phyloP scores from a whole-genome alignment of 2,888 invertebrate genomes.

The Fabriciana adippe region DNA sequence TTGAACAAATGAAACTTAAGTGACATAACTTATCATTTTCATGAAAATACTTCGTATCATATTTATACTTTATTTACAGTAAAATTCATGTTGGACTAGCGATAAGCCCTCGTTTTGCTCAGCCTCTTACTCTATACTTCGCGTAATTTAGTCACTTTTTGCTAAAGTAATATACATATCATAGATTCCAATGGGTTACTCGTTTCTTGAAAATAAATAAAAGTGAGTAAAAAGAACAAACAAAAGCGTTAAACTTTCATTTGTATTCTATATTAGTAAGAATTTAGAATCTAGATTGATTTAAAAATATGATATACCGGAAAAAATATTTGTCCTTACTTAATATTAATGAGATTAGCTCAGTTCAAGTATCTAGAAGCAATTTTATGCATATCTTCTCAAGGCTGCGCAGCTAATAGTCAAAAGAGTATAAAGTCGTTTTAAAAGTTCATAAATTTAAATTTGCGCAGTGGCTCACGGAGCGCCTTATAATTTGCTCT shows the following conservation, averaged over 20 bases:
- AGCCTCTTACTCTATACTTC: too few species aligned
- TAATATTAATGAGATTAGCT: conserved; percentile 21
- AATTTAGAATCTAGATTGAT: neutral
- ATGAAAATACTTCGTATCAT: neutral
- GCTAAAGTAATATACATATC: too few species aligned
- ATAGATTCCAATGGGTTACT: too few species aligned
- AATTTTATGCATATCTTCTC: conserved; percentile 22
- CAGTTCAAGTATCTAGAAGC: conserved; percentile 11
- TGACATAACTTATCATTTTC: neutral
- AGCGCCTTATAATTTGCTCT: conserved; percentile 61
- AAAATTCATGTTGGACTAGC: too few species aligned
- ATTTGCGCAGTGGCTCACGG: conserved; percentile 52
- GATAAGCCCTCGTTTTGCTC: too few species aligned
- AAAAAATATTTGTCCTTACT: conserved; percentile 10
- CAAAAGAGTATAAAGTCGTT: conserved; percentile 52
- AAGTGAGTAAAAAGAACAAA: too few species aligned
- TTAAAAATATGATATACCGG: neutral
- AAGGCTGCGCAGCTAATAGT: conserved; percentile 48
- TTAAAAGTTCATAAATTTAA: conserved; percentile 64
- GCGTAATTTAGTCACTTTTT: too few species aligned
- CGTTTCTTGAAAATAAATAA: too few species aligned
- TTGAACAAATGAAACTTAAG: neutral
- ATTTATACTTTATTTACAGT: too few species aligned
- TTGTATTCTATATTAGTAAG: too few species aligned
- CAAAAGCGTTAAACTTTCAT: too few species aligned